A percentile compares a stretch with the other conserved stretches of the same genome.
Evolutionary conservation across 1,140 invertebrate species (phyloP).

Genomic region (Bursaphelenchus mucronatus): DNA sequence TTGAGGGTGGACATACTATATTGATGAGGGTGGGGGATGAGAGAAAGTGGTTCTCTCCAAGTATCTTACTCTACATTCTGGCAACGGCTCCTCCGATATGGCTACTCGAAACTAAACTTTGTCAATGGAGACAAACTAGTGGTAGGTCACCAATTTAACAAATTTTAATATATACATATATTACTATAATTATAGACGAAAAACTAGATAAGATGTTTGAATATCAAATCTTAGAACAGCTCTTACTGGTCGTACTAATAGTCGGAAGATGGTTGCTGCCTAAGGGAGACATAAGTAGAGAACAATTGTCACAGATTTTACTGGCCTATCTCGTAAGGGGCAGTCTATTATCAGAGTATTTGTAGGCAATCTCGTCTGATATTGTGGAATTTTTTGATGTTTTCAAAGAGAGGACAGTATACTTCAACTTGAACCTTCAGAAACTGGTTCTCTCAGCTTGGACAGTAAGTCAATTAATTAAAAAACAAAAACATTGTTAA

Average conservation of each 20-base stretch:
- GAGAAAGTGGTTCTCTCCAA: constrained; percentile 59
- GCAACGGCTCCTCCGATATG: constrained; percentile 59
- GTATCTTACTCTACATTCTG: constrained; percentile 54
- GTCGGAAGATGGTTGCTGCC: constrained; percentile 64
- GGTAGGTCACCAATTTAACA: constrained; percentile 11
- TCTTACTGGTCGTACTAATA: constrained; percentile 63
- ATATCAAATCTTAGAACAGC: constrained; percentile 71
- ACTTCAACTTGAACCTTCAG: constrained; percentile 43
- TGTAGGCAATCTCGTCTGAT: constrained; percentile 71
- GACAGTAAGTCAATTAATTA: constrained; percentile 43
- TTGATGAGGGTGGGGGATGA: constrained; percentile 60
- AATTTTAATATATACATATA: background rate
- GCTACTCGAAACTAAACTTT: constrained; percentile 53
- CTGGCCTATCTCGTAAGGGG: constrained; percentile 71
- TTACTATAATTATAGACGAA: constrained; percentile 1
- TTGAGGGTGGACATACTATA: constrained; percentile 55
- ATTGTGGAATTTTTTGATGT: constrained; percentile 94
- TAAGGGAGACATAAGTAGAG: constrained; percentile 75
- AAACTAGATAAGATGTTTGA: constrained; percentile 63
- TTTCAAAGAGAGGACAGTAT: constrained; percentile 66
- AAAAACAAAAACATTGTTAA: background rate
- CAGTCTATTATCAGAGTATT: background rate
- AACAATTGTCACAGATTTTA: constrained; percentile 83
- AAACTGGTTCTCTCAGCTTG: constrained; percentile 53
- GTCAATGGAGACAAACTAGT: constrained; percentile 35